Evolutionary conservation across 2,113 vertebrate genomes (phyloP), one percentile per base, ranked within the genome.

Genomic region (Ciconia maguari): DNA sequence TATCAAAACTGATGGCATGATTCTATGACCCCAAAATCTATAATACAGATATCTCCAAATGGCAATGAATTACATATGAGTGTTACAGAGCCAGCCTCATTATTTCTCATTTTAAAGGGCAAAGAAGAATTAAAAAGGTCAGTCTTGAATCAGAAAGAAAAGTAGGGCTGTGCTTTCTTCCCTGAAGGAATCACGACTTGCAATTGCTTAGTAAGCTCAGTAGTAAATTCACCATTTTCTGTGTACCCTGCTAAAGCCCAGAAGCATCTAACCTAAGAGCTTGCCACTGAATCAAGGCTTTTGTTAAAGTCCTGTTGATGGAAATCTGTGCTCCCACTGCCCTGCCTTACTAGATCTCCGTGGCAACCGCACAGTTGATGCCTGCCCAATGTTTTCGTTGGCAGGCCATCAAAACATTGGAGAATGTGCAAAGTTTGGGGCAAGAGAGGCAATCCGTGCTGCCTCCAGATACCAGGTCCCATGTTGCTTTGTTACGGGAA

Each of bases 371-470:
- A 81, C 77, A 90, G 76, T 66, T 20, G 94, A 95, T 96, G 90
- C 98, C 97, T 97, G 97, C 93, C 96, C 93, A 49, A 38, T 98
- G 97, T 99, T 99, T 98, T 97, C 97, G 87, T 98, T 99, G 98
- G 98, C 98, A 94, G 68, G 16, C 69, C 97, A 98, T 98, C 98
- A 98, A 98, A 99, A 98, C 87, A 8, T 16, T 5, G 0, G 46
- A 46, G 94, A 95, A 97, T 19, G 71, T 74, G 91, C 77, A 41
- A 83, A 88, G 61, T 94, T 95, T 96, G 94, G 96, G 96, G 85
- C 83, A 95, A 41, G 68, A 83, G 70, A 69, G 55, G 90, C 54
- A 7, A 93, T 64, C 58, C 16, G 3, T 30, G 89, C 93, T 64
- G 93, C 88, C 82, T 84, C 68, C 61, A 79, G 91, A 92, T 64